phyloP scores from a whole-genome alignment of 2,797 vertebrate species.

The Pteropus rufus region DNA sequence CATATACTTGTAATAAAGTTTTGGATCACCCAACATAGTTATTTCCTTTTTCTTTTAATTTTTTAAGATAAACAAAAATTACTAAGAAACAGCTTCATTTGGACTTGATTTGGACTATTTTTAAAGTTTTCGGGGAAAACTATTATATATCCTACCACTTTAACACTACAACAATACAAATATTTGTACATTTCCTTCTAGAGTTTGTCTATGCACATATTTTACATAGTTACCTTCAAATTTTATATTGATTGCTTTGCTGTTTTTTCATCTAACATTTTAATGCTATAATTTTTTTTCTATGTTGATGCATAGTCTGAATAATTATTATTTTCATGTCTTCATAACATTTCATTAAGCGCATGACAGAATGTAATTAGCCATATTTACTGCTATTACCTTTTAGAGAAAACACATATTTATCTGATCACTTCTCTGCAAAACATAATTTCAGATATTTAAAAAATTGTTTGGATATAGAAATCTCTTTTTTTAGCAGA shows the following conservation, averaged over 20 bases:
- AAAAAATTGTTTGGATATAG: neutral
- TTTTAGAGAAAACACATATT: neutral
- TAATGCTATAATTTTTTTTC: neutral
- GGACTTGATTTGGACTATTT: neutral
- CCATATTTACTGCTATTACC: neutral
- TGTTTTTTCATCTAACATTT: conserved; percentile 17
- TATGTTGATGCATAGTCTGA: neutral
- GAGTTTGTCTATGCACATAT: neutral
- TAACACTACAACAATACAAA: neutral
- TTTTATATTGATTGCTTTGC: neutral
- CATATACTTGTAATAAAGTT: neutral
- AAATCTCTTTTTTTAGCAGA: neutral
- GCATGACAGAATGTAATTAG: neutral
- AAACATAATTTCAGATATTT: conserved; percentile 1
- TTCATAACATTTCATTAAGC: conserved; percentile 19
- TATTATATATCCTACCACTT: neutral
- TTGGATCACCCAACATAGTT: neutral
- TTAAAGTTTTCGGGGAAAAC: neutral
- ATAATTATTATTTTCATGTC: conserved; percentile 19
- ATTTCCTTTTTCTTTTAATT: neutral
- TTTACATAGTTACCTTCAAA: neutral
- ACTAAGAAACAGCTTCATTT: neutral
- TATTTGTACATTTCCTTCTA: neutral
- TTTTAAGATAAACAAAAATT: neutral
- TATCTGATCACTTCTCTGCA: neutral